These are phyloP conservation scores for Cisticola juncidis DNA, from an alignment of 2,113 vertebrate genomes.

Conservation along the genomic window DNA sequence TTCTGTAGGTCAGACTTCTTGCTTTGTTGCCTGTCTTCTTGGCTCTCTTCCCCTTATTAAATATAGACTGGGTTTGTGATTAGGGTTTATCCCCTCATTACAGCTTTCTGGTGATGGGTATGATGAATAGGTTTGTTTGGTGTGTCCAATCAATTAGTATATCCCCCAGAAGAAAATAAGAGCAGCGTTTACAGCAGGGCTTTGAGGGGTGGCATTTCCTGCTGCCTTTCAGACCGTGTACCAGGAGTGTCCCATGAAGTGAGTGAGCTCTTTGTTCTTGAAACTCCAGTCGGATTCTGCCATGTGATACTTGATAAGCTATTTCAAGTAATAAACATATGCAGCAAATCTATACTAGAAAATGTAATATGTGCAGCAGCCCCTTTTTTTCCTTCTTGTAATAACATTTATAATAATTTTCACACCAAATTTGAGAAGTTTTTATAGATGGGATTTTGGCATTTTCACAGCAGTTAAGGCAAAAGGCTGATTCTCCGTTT, in stretches of 20 bases:
- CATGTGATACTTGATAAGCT: neutral
- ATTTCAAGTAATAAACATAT: neutral
- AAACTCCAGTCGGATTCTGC: neutral
- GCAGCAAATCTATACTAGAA: neutral
- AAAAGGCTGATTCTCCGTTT: neutral
- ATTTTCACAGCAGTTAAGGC: neutral
- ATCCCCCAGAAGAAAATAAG: neutral
- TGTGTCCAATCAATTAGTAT: slow-evolving; percentile 10
- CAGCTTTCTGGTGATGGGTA: slow-evolving; percentile 3
- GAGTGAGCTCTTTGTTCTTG: slow-evolving; percentile 19
- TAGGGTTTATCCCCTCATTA: slow-evolving; percentile 28
- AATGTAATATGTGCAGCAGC: neutral
- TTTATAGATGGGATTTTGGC: neutral
- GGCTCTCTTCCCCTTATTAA: neutral
- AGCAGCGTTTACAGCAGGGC: neutral
- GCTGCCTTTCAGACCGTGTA: neutral
- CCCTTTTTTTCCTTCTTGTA: neutral
- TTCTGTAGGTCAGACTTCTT: slow-evolving; percentile 16
- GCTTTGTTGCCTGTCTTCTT: neutral
- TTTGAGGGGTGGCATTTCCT: slow-evolving; percentile 58
- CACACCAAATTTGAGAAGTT: neutral
- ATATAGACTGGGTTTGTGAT: slow-evolving; percentile 24
- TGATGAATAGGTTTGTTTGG: neutral
- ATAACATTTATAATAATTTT: neutral
- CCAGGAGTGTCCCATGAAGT: neutral